Conservation (phyloP, 2,888 invertebrate genomes). For the Conops quadrifasciatus region DNA sequence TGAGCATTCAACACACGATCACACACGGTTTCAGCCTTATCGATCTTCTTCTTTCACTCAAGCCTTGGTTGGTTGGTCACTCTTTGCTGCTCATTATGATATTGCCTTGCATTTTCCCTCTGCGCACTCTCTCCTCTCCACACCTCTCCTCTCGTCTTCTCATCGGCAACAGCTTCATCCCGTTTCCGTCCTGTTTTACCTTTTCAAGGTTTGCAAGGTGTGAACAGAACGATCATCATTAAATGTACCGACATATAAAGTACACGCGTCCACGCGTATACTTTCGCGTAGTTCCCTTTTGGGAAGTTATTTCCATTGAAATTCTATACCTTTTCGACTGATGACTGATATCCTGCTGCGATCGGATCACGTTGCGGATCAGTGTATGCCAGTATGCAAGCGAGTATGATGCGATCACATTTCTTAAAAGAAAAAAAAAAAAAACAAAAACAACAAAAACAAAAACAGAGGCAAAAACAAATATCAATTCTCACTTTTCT, state of each 20-base stretch:
- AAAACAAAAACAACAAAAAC: not conserved
- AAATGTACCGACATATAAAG: not conserved
- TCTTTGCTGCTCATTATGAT: not conserved
- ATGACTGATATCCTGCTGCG: slow-evolving; percentile 10
- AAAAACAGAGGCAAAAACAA: not conserved
- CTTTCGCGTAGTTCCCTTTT: not conserved
- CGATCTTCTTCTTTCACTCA: not conserved
- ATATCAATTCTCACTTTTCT: not conserved
- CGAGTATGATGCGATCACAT: slow-evolving; percentile 32
- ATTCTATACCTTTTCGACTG: not conserved
- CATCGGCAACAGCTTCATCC: not conserved
- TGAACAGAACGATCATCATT: slow-evolving; percentile 6
- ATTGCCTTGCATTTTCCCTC: no score
- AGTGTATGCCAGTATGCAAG: slow-evolving; percentile 15
- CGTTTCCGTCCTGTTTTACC: not conserved
- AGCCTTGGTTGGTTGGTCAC: not conserved
- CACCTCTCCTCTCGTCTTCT: not conserved
- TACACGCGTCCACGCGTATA: slow-evolving; percentile 15
- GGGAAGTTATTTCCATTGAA: not conserved
- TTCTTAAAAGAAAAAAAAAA: slow-evolving; percentile 7
- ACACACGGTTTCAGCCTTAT: not conserved
- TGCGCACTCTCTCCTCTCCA: no score
- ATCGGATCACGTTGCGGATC: slow-evolving; percentile 9
- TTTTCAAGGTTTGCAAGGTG: slow-evolving; percentile 9
- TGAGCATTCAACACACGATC: not conserved